Base-by-base conservation (phyloP, 2,113 vertebrate species). In the Proterorhinus semilunaris region DNA sequence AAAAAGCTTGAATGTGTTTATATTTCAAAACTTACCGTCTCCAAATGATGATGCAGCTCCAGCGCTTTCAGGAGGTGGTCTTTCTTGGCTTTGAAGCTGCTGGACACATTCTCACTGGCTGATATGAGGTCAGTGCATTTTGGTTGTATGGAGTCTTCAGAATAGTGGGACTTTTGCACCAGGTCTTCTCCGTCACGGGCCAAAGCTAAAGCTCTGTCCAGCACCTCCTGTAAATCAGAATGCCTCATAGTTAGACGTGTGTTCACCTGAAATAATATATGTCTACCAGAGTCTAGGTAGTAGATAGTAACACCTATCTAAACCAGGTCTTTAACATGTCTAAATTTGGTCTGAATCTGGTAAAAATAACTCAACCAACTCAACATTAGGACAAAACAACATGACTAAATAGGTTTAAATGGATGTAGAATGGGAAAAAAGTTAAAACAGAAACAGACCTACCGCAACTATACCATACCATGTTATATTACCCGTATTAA, bases 121-220 rank as follows among this genome's bases (percentile, higher is more conserved):
- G 87, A 65, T 76, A 89, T 90, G 63, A 99, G 94, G 86, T 99
- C 96, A 6, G 79, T 92, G 86, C 96, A 97, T 89, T 98, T 98
- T 76, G 96, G 96, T 71, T 91, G 90, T 81, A 99, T 95, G 65
- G 96, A 98, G 87, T 99, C 97, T 79, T 97, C 92, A 0, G 96
- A 97, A 0, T 98, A 99, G 88, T 99, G 97, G 16, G 93, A 95
- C 77, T 87, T 93, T 79, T 93, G 82, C 21, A 98, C 95, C 62
- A 99, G 93, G 50, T 77, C 76, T 49, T 95, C 94, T 0, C 95
- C 94, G 12, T 95, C 93, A 8, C 69, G 80, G 0, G 92, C 93
- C 70, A 99, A 89, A 10, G 89, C 74, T 59, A 82, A 75, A n/a
- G 96, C 94, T 72, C 81, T 90, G 58, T 90, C 88, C 89, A 98